Evolutionary conservation across 2,113 vertebrate genomes (phyloP).

Genomic region (Muntiacus muntjak): DNA sequence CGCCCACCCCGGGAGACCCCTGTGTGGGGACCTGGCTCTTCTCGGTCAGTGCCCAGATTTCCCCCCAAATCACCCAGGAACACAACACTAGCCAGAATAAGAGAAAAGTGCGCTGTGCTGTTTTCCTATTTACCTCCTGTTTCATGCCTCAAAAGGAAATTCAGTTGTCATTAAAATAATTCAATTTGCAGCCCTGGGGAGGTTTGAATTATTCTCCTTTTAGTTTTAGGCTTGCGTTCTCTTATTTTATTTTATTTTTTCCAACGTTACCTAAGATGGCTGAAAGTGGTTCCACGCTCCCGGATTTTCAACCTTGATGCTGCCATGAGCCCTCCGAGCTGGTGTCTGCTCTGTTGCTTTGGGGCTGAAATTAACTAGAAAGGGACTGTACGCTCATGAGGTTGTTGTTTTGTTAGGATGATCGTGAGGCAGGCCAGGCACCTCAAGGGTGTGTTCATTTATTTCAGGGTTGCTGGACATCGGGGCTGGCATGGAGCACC

Average conservation of each 20-base stretch:
- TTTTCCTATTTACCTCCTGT: fast-evolving
- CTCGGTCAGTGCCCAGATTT: neutral
- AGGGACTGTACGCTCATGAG: neutral
- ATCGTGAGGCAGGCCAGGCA: neutral
- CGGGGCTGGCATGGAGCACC: fast-evolving
- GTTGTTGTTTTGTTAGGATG: neutral
- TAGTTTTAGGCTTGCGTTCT: neutral
- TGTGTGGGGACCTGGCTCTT: neutral
- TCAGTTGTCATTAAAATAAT: neutral
- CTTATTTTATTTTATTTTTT: neutral
- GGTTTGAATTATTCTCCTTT: neutral
- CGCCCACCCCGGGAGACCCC: neutral
- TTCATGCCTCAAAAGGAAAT: neutral
- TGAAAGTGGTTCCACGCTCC: fast-evolving
- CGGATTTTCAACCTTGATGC: neutral
- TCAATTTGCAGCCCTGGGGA: neutral
- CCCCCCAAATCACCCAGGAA: neutral
- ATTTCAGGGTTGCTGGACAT: neutral
- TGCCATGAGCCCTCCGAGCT: fast-evolving
- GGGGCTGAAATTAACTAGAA: neutral
- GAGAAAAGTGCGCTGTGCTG: fast-evolving
- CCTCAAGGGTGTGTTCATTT: fast-evolving
- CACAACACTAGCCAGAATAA: neutral
- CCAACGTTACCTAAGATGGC: neutral
- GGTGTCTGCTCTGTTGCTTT: neutral